A percentile compares a stretch with the other conserved stretches of the same genome.
These are phyloP conservation scores for Crotalus viridis DNA, from an alignment of 2,113 vertebrate genomes.

Conservation along the genomic window DNA sequence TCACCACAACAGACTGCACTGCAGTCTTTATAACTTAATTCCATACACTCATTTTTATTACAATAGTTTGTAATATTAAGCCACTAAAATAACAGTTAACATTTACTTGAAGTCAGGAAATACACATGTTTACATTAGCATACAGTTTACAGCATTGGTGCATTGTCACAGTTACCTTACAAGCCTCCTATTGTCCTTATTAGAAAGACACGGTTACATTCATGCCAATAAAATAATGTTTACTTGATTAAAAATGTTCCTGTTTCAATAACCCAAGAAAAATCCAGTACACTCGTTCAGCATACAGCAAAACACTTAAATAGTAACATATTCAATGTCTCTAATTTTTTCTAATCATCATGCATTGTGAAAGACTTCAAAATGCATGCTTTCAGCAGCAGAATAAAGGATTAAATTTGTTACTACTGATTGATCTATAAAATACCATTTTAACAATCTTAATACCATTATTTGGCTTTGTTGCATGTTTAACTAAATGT, in stretches of 20 bases:
- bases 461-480: background rate
- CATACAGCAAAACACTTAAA: conserved; percentile 36
- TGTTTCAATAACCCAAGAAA: conserved; percentile 56
- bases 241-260: conserved; percentile 19
- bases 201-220: conserved; percentile 67
- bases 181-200: conserved; percentile 55
- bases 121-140: conserved; percentile 75
- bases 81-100: conserved; percentile 36
- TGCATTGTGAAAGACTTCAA: background rate
- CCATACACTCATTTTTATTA: background rate
- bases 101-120: conserved; percentile 72
- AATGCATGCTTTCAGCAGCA: background rate
- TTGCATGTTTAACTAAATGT: background rate
- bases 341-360: background rate
- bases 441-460: background rate
- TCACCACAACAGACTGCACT: background rate
- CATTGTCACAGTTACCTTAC: conserved; percentile 67
- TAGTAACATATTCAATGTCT: background rate
- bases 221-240: conserved; percentile 46
- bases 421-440: background rate
- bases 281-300: conserved; percentile 54
- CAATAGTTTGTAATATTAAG: background rate
- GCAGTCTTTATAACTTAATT: background rate
- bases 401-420: conserved; percentile 20
- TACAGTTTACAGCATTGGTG: conserved; percentile 50